Conservation (phyloP, 2,797 vertebrate species). For the Margarornis squamiger region DNA sequence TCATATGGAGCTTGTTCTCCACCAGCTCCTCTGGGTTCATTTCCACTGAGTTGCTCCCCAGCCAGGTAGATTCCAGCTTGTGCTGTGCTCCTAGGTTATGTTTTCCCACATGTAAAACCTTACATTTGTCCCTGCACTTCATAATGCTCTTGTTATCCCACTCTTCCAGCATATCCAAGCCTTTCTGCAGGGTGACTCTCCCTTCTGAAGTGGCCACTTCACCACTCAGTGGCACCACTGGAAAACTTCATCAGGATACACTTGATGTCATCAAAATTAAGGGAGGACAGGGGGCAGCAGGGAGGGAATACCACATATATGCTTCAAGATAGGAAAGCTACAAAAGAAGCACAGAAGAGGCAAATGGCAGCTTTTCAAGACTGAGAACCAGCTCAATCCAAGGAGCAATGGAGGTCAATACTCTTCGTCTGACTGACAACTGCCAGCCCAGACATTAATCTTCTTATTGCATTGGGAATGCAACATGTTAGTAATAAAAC, state of each 20-base stretch:
- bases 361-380: not conserved
- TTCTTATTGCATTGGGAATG: accelerated
- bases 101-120: not conserved
- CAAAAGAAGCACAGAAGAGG: not conserved
- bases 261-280: not conserved
- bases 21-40: not conserved
- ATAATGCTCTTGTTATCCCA: not conserved
- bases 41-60: not conserved
- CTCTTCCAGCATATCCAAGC: not conserved
- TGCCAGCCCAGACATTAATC: not conserved
- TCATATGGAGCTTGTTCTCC: not conserved
- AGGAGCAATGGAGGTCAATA: accelerated
- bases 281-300: not conserved
- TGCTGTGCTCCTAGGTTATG: not conserved
- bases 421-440: not conserved
- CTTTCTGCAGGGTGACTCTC: not conserved
- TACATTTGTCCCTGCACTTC: not conserved
- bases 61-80: not conserved
- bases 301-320: not conserved
- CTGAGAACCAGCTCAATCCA: not conserved
- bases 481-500: not conserved
- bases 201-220: not conserved
- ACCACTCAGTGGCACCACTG: not conserved
- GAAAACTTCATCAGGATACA: not conserved
- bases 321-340: not conserved